Evolutionary conservation across 2,113 vertebrate species (phyloP), one percentile per base, ranked within the genome.

Genomic region (Tetrao urogallus): DNA sequence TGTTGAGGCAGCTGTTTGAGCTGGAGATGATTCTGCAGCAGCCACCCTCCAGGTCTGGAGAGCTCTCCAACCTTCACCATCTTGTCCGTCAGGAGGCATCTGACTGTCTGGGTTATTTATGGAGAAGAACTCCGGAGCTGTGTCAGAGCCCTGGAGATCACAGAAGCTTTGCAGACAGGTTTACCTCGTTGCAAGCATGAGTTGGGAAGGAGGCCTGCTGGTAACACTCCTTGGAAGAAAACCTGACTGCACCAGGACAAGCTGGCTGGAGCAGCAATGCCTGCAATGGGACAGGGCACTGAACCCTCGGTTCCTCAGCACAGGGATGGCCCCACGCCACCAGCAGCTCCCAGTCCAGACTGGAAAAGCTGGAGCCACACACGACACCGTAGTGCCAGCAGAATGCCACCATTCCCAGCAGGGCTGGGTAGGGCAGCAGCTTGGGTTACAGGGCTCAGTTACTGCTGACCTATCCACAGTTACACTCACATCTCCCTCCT

Each of bases 371-470:
- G 54, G 24, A n/a, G 30, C 45, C 60, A 58, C 0, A 0, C 28
- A 32, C 56, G 48, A 16, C 3, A 3, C 27, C 0, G 0, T 1
- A 43, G 38, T 48, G 47, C 38, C 17, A 0, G 80, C 50, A 86
- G 57, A 86, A 90, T 3, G 1, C 25, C 1, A 0, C 34, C 0
- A 0, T 45, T 34, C 34, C 48, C 75, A 66, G 45, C 1, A 0
- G 65, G 58, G 65, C 0, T 0, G 0, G n/a, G 76, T 36, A 50
- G 50, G 83, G 52, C 27, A 38, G 52, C 47, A 60, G 88, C 56
- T 92, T 86, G 32, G 52, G 56, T 94, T 94, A 88, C 94, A 86
- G 11, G 72, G 79, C 70, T 97, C 63, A 0, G 48, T 96, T 96
- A 93, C 93, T 8, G 0, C 50, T 88, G 94, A 91, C 93, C 92